Base-by-base conservation (phyloP, 1,140 invertebrate species). In the Psilanteris sp. region DNA sequence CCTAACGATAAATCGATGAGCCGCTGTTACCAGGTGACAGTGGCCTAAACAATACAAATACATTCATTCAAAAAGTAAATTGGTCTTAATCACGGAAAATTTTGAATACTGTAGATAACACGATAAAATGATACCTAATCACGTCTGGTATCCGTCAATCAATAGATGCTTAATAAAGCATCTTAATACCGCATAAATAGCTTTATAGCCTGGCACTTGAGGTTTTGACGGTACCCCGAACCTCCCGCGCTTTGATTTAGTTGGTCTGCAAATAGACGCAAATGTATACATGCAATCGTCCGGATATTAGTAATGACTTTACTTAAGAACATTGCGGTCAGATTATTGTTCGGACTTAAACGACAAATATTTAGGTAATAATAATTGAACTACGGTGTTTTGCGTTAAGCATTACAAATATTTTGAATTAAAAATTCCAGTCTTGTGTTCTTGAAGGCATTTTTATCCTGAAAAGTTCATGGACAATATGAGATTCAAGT, bases 11-110 rank as follows among this genome's bases (percentile, higher is more conserved):
- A 20, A 81, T 77, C 70, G 64, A 82, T 81, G 43, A 34, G 18
- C 16, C 62, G 46, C 71, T 32, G 81, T 82, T 81, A 79, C 78
- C 70, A 79, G 68, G 77, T 80, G 72, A 81, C 73, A 67, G 68
- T 70, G 48, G 62, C 62, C 77, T 78, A 82, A 82, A 81, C 77
- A 82, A 31, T 36, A 31, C 14, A 70, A 70, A 52, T 15, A 36
- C 13, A 31, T 22, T 44, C 44, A 70, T 50, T 68, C 52, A 43
- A 59, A 34, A 52, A 22, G 15, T 8, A 50, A 57, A 59, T 5
- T 39, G 22, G 13, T 24, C 10, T 31, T 13, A 6, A 52, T 64
- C 34, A 64, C 34, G 43, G 39, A 29, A 26, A 6, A 7, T 3
- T 10, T 48, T 15, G 22, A 37, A 16, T 55, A 2, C 15, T 7